Evolutionary conservation across 2,113 vertebrate species (phyloP).

Genomic region (Scytalopus superciliaris): DNA sequence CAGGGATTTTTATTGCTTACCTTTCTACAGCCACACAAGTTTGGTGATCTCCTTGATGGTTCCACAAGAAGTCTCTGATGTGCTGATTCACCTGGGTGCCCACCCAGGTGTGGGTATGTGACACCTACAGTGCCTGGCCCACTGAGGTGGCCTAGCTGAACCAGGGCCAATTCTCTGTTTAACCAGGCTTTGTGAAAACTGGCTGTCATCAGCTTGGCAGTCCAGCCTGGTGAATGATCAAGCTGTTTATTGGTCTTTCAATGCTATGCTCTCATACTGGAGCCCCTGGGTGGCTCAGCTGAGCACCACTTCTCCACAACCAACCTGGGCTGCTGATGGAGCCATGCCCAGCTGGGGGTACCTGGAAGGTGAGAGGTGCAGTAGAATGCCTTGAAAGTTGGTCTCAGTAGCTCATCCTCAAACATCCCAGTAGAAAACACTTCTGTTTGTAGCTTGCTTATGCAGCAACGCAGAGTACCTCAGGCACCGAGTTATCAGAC

Average conservation of each 20-base stretch:
- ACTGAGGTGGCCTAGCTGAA: neutral
- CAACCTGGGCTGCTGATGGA: neutral
- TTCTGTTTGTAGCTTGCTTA: neutral
- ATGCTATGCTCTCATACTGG: fast-evolving
- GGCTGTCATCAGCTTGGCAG: neutral
- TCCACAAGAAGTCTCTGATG: neutral
- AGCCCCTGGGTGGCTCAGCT: neutral
- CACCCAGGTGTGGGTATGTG: fast-evolving
- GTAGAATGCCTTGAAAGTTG: neutral
- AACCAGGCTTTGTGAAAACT: neutral
- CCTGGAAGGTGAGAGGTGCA: neutral
- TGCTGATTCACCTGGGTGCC: neutral
- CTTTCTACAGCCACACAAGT: neutral
- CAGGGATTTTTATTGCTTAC: neutral
- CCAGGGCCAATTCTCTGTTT: neutral
- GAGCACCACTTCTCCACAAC: neutral
- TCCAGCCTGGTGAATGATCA: neutral
- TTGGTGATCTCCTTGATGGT: neutral
- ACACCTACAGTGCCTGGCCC: neutral
- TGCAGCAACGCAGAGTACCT: neutral
- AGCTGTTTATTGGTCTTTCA: neutral
- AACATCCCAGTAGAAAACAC: neutral
- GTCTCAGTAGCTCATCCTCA: neutral
- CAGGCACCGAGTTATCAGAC: neutral
- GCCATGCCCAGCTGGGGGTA: neutral